Percentiles rank a stretch among this genome's conserved stretches.
These are phyloP conservation scores for Hydrozoanthus tunicans DNA, from an alignment of 64 coral and sea anemone genomes.

Conservation along the genomic window DNA sequence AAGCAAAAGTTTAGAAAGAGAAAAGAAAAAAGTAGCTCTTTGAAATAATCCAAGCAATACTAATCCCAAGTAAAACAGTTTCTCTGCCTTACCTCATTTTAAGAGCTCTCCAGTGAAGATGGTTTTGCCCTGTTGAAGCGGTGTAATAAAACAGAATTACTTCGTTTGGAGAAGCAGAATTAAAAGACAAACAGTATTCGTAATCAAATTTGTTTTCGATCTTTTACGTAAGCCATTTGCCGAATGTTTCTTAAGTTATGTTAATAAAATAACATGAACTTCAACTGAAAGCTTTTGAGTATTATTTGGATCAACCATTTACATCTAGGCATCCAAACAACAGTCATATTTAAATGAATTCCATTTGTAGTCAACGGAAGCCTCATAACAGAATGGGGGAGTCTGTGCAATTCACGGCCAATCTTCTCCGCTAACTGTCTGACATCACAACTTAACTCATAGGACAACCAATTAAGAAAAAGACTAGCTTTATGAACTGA, in stretches of 20 bases:
- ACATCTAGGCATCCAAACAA: constrained; percentile 13
- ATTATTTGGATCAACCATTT: constrained; percentile 30
- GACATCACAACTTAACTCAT: neutral
- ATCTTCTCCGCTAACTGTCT: neutral
- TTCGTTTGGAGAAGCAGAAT: neutral
- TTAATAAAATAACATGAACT: constrained; percentile 29
- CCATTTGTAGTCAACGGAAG: neutral
- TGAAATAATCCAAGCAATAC: neutral
- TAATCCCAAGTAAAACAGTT: constrained; percentile 10
- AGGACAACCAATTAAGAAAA: neutral
- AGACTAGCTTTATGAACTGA: no score
- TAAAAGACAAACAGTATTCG: neutral
- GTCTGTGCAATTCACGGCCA: neutral
- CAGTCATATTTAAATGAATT: constrained; percentile 10
- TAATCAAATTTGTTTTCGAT: neutral
- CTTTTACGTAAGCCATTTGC: neutral
- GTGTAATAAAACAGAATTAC: neutral
- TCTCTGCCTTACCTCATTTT: constrained; percentile 33
- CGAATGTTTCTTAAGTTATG: constrained; percentile 1
- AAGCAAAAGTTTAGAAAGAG: neutral
- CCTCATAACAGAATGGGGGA: neutral
- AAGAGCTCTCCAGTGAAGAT: neutral
- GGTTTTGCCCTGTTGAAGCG: constrained; percentile 8
- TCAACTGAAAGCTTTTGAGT: neutral
- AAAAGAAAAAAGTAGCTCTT: neutral